Evolutionary conservation across 2,888 invertebrate species (phyloP).

Genomic region (Amphipoea lucens): DNA sequence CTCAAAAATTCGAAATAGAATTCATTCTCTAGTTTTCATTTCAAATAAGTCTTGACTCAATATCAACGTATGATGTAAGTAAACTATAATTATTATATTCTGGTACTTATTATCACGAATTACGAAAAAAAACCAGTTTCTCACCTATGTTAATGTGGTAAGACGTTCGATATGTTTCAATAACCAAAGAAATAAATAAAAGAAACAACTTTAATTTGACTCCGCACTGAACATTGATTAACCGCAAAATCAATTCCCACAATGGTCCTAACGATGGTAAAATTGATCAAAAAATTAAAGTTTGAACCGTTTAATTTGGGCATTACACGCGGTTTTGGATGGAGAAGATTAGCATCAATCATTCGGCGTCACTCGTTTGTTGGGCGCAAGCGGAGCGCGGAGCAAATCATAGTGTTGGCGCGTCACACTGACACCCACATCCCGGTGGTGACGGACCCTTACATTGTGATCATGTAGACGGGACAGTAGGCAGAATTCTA

Average conservation of each 20-base stretch:
- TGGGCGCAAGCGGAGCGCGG: constrained; percentile 85
- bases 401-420: constrained; percentile 88
- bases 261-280: constrained; percentile 65
- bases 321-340: constrained; percentile 83
- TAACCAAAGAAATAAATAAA: neutral
- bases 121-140: neutral
- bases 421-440: constrained; percentile 87
- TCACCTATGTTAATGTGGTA: neutral
- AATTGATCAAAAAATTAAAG: constrained; percentile 68
- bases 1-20: neutral
- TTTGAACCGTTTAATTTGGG: constrained; percentile 77
- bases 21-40: neutral
- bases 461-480: constrained; percentile 19
- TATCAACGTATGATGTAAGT: neutral
- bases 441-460: constrained; percentile 68
- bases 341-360: constrained; percentile 81
- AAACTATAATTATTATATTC: neutral
- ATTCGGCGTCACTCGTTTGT: constrained; percentile 84
- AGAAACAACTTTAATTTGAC: neutral
- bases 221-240: constrained; percentile 7
- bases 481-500: constrained; percentile 49
- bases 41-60: neutral
- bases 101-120: neutral
- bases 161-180: neutral
- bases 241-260: constrained; percentile 57